Evolutionary conservation across 2,797 vertebrate species (phyloP), one percentile per base, ranked within the genome.

Genomic region (Hyperoplus lanceolatus): DNA sequence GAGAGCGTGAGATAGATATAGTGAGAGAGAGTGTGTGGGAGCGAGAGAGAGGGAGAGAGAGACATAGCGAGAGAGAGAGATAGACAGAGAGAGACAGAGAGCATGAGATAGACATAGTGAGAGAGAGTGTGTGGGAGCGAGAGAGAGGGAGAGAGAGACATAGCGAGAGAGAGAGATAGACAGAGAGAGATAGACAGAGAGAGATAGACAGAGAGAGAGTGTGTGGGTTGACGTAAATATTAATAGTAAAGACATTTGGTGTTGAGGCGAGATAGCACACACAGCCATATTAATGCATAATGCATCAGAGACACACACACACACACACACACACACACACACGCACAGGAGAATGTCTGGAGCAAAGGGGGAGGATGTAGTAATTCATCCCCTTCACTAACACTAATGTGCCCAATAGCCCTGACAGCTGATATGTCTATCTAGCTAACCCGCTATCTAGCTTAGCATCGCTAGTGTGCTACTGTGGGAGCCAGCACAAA

Each of bases 211-310:
- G 13, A 60, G 59, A 29, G 29, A 29, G 29, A 29, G 29, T 29
- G 29, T 29, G 29, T 29, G 29, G 29, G 29, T 29, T 29, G 59
- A 78, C 73, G 51, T 46, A 84, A 88, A 82, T 82, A 82, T 87
- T 83, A 76, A 77, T 64, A 65, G 79, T 82, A 11, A 57, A 86
- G 76, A 73, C 79, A 70, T 86, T 87, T 89, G 73, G 75, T 67
- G 75, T 67, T 78, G 79, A 70, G 62, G 69, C 53, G 66, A 88
- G 84, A 86, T 91, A 82, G 81, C 50, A 14, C 59, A 45, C 63
- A 53, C 15, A 43, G 45, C 64, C 61, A 74, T 81, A 29, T 29
- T 29, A 70, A 85, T 86, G 76, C 82, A 83, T 87, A 87, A 91
- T 87, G 83, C 75, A 84, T 84, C 79, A 85, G 82, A 81, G 70